phyloP scores from a whole-genome alignment of 2,113 vertebrate genomes.

The human (Homo sapiens) region GRCh38 chr2:138187501-138188000 shows the following conservation, averaged over 20 bases:
- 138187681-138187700: background rate
- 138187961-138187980: background rate
- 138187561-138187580: background rate
- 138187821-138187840: background rate
- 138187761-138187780: background rate
- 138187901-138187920: background rate
- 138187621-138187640: background rate
- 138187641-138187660: background rate
- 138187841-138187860: background rate
- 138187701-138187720: background rate
- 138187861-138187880: background rate
- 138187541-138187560: background rate
- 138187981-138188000: background rate
- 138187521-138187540: background rate
- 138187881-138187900: background rate
- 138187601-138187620: background rate
- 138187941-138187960: background rate
- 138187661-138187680: background rate
- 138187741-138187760: background rate
- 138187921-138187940: slow-evolving; percentile 16
- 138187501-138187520: background rate
- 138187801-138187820: background rate
- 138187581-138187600: background rate
- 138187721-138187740: background rate
- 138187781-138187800: background rate